Conservation (phyloP, 2,797 vertebrate species). For the Prunella strophiata region DNA sequence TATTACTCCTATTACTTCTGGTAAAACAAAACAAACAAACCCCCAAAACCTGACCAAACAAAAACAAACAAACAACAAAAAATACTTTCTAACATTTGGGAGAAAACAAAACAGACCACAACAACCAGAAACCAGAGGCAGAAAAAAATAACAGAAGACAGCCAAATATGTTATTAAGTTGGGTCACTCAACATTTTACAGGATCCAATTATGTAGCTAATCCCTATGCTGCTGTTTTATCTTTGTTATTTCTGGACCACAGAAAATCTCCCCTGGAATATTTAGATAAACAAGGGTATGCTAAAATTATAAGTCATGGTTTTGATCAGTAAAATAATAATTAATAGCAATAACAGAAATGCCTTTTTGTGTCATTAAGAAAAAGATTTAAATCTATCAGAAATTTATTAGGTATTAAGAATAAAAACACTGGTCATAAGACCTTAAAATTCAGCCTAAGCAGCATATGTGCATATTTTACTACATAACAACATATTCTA, state of each 20-base stretch:
- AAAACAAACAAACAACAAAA: not conserved
- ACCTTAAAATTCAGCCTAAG: not conserved
- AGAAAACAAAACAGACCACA: not conserved
- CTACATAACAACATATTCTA: not conserved
- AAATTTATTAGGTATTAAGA: not conserved
- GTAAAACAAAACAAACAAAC: not conserved
- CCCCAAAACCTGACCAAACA: not conserved
- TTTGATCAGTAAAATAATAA: not conserved
- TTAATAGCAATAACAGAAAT: not conserved
- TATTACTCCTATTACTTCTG: not conserved
- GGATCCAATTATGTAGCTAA: not conserved
- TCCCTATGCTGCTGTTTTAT: not conserved
- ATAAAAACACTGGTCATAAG: not conserved
- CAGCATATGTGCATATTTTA: not conserved
- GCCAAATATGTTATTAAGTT: not conserved
- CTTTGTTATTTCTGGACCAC: not conserved
- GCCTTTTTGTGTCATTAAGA: not conserved
- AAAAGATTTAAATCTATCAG: slow-evolving; percentile 18
- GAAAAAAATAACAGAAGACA: not conserved
- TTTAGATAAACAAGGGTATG: not conserved
- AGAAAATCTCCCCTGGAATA: not conserved
- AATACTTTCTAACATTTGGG: not conserved
- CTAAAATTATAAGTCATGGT: not conserved
- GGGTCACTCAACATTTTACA: not conserved
- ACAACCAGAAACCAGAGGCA: not conserved